Base-by-base conservation (phyloP, 1,140 invertebrate species). In the Colletes gigas region DNA sequence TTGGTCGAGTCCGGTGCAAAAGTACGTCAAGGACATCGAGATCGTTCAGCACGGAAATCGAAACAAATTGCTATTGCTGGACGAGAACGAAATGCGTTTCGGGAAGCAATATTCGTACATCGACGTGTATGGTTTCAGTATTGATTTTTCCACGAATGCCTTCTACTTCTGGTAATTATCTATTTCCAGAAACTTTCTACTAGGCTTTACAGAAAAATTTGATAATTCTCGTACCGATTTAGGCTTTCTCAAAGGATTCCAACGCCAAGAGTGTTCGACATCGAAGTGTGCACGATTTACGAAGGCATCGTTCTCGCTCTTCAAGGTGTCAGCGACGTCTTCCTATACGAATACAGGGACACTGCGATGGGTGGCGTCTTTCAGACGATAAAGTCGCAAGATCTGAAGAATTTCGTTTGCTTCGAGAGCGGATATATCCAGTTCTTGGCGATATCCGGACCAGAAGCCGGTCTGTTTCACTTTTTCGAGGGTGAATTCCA, bases 391-490 rank as follows among this genome's bases (percentile, higher is more conserved):
- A 78, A 82, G 19, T 85, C 84, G 7, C 78, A 70, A 1, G 78
- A 83, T 55, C 71, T 90, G 1, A 81, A 59, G 6, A 89, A 91
- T 65, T 86, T 88, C 1, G 69, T 89, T 8, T 91, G 88, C 54
- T 92, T 92, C 47, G 82, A 91, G 62, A 92, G 88, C 69, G 89
- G 90, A 8, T 83, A 90, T 12, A 76, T 87, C 3, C 62, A 83
- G 41, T 91, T 91, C 62, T 15, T 92, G 12, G 85, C 82, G 6
- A 84, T 83, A n/a, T 89, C 88, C 7, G 91, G 89, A 15, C 54
- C 59, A 1, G 74, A 89, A 74, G 19, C 77, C 15, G 83, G 72
- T 5, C 83, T 92, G n/a, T 88, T 88, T 65, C 65, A 70, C 74
- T 89, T 65, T 6, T 72, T 52, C 44, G 76, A 87, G n/a, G 82